These are phyloP conservation scores for Notodonta dromedarius DNA, from an alignment of 2,888 invertebrate genomes.

Conservation along the genomic window DNA sequence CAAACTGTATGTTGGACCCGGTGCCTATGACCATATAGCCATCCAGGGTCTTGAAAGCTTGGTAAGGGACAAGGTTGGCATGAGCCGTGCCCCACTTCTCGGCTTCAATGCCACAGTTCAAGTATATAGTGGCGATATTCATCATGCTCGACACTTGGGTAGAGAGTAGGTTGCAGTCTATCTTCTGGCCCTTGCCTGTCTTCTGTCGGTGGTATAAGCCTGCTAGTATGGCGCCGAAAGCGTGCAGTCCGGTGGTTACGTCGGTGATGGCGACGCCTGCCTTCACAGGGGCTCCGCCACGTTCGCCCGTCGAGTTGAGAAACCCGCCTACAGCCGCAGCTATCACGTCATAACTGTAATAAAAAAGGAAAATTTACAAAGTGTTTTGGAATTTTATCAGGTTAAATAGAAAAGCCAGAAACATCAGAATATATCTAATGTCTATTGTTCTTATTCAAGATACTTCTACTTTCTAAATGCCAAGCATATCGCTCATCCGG, in stretches of 20 bases:
- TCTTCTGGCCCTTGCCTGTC: constrained; percentile 94
- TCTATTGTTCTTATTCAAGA: not conserved
- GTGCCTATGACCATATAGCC: constrained; percentile 94
- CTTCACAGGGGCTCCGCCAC: constrained; percentile 93
- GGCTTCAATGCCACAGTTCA: constrained; percentile 93
- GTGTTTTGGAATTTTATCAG: not conserved
- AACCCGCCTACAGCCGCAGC: constrained; percentile 97
- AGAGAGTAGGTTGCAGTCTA: constrained; percentile 96
- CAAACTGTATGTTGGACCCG: constrained; percentile 93
- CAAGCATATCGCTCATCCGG: not conserved
- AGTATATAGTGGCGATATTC: constrained; percentile 94
- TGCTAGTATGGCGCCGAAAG: constrained; percentile 97
- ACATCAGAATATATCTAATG: not conserved
- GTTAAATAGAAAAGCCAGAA: not conserved
- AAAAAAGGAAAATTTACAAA: too few relatives aligned
- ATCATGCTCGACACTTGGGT: constrained; percentile 95
- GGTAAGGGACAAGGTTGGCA: constrained; percentile 97
- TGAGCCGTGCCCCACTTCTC: constrained; percentile 96
- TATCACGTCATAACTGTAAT: constrained; percentile 93
- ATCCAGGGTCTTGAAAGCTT: constrained; percentile 93
- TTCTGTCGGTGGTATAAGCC: constrained; percentile 91
- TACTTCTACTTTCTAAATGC: not conserved
- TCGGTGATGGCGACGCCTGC: constrained; percentile 97
- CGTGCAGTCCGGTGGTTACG: constrained; percentile 96
- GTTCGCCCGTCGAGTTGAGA: constrained; percentile 94